These are phyloP conservation scores for Drosophila buzzatii DNA, from an alignment of 2,888 invertebrate species.

Conservation along the genomic window DNA sequence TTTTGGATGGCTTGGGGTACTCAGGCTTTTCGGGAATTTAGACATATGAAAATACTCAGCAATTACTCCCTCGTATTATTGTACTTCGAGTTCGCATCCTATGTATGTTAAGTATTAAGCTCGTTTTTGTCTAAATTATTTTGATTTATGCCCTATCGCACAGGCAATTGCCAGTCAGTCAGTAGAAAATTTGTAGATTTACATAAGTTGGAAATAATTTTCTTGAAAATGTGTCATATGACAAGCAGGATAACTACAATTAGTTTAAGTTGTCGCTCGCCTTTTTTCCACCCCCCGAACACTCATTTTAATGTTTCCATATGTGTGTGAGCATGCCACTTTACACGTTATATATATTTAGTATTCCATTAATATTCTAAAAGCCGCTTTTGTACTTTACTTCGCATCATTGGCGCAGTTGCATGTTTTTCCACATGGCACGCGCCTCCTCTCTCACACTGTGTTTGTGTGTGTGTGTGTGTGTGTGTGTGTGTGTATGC, in stretches of 20 bases:
- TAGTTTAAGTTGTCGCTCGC: slow-evolving; percentile 8
- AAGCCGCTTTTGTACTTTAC: slow-evolving; percentile 79
- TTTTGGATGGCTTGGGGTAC: not conserved
- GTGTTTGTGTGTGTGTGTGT: not conserved
- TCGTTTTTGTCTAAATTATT: not conserved
- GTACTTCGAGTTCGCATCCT: not conserved
- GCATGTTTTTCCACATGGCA: slow-evolving; percentile 40
- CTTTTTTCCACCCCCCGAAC: slow-evolving; percentile 11
- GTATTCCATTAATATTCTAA: slow-evolving; percentile 83
- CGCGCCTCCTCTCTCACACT: not conserved
- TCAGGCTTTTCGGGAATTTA: not conserved
- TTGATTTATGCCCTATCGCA: not conserved
- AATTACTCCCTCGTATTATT: not conserved
- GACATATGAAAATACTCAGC: not conserved
- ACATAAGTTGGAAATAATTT: not conserved
- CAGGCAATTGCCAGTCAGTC: not conserved
- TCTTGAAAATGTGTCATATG: not conserved
- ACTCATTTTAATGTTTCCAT: slow-evolving; percentile 5
- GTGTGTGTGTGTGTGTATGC: not conserved
- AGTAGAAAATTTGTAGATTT: not conserved
- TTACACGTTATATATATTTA: slow-evolving; percentile 69
- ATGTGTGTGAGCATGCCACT: slow-evolving; percentile 28
- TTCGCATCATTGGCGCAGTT: slow-evolving; percentile 68
- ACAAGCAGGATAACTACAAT: not conserved
- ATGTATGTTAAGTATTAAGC: no score